Conservation (phyloP, 2,797 vertebrate genomes). For the Anomalospiza imberbis region DNA sequence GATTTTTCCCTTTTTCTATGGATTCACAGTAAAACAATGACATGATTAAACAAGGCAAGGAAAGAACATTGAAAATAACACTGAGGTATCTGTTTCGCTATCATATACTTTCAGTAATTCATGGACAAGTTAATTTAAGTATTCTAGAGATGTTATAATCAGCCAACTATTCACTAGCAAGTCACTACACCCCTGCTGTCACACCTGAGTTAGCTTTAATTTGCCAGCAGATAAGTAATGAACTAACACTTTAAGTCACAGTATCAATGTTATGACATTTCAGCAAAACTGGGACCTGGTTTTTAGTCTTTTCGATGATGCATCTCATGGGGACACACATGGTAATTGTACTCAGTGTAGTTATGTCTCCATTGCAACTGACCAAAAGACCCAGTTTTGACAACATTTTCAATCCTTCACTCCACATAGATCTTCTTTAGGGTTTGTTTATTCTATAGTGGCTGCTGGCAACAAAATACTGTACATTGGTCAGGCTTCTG, state of each 20-base stretch:
- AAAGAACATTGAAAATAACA: background rate
- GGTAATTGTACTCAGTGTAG: background rate
- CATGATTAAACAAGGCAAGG: background rate
- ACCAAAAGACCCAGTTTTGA: background rate
- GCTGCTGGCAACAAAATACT: background rate
- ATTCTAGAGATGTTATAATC: background rate
- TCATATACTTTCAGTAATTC: background rate
- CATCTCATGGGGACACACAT: background rate
- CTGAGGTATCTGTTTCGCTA: background rate
- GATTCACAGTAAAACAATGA: background rate
- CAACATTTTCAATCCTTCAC: background rate
- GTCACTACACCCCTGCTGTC: background rate
- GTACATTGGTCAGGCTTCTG: background rate
- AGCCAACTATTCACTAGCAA: background rate
- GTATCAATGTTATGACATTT: background rate
- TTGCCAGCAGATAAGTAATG: background rate
- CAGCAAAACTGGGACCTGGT: background rate
- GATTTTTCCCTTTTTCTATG: background rate
- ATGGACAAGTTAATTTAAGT: background rate
- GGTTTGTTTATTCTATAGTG: background rate
- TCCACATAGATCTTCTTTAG: background rate
- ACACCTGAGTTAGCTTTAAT: background rate
- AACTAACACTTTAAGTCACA: background rate
- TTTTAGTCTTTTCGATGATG: background rate
- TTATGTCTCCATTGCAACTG: background rate